Base-by-base conservation (phyloP, 2,888 invertebrate genomes). In the Lamellibrachia satsuma region DNA sequence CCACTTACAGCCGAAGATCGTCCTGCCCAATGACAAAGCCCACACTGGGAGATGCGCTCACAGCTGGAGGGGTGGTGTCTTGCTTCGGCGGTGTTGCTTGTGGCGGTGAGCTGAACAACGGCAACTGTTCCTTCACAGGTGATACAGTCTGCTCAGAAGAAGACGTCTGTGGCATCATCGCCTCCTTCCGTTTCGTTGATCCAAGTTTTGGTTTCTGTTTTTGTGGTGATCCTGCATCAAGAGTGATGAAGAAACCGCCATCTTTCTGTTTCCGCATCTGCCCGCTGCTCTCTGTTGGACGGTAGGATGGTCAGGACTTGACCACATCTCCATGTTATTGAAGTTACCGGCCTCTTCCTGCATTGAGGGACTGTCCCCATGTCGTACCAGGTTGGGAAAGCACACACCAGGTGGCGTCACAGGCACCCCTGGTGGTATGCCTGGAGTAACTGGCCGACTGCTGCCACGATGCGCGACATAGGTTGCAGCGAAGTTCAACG, bases 181-280 rank as follows among this genome's bases (percentile, higher is more conserved):
- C 92, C 92, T 93, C 94, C 93, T 93, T 94, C 93, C 92, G 93
- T 93, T 92, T 93, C 92, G 90, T 93, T 93, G 90, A 93, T 92
- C 57, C 94, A 92, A 90, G 94, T 93, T 93, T 94, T 92, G 98
- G 97, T 27, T 98, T 98, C 1, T 98, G 99, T 96, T 99, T 99
- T 27, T 98, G 98, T 0, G 95, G 96, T 27, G 96, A 98, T 93
- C 98, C 98, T 96, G 98, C 98, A 96, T 98, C 98, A 96, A 99
- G 98, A 92, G 98, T 98, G 96, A 99, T 98, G 96, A 99, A 99
- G 97, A 99, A 99, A 22, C 97, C 97, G 93, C 95, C 95, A 15
- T 51, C 57, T 51, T 93, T 92, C 39, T 9, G 27, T 39, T 93
- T 92, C 6, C 52, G n/a, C 27, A 7, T 57, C 51, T 52, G n/a